These are phyloP conservation scores for Pygmarrhopalites habei DNA, from an alignment of 1,140 invertebrate species.

Conservation along the genomic window DNA sequence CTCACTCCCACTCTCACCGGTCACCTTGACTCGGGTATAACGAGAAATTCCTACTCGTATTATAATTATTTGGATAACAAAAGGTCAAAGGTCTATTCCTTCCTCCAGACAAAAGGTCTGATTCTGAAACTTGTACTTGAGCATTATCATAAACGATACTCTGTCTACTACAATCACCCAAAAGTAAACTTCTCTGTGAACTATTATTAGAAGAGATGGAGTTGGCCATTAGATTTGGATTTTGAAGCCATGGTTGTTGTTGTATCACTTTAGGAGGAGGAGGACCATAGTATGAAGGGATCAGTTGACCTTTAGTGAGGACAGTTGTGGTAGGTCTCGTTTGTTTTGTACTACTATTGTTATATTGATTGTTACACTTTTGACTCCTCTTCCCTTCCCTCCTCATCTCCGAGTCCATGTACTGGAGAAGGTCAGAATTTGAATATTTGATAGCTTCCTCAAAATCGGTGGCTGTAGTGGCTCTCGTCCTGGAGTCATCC, in stretches of 20 bases:
- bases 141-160: neutral
- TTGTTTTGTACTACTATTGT: neutral
- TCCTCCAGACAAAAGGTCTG: neutral
- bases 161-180: neutral
- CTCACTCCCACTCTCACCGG: neutral
- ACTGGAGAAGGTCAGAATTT: neutral
- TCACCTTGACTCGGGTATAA: neutral
- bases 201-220: neutral
- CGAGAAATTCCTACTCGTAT: neutral
- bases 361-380: neutral
- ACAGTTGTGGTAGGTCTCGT: neutral
- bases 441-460: slow-evolving; percentile 8
- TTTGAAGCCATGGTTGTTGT: neutral
- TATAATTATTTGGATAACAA: slow-evolving; percentile 12
- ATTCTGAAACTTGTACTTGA: neutral
- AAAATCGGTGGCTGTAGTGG: slow-evolving; percentile 1
- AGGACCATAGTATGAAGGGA: no score
- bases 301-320: no score
- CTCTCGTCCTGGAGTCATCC: neutral
- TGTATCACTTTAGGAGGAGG: no score
- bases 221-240: neutral
- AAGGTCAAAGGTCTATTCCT: neutral
- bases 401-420: neutral
- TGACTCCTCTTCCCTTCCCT: neutral
- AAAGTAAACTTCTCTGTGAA: neutral